A percentile compares a stretch with the other conserved stretches of the same genome.
phyloP scores from a whole-genome alignment of 1,140 invertebrate genomes.

The Myzus persicae region DNA sequence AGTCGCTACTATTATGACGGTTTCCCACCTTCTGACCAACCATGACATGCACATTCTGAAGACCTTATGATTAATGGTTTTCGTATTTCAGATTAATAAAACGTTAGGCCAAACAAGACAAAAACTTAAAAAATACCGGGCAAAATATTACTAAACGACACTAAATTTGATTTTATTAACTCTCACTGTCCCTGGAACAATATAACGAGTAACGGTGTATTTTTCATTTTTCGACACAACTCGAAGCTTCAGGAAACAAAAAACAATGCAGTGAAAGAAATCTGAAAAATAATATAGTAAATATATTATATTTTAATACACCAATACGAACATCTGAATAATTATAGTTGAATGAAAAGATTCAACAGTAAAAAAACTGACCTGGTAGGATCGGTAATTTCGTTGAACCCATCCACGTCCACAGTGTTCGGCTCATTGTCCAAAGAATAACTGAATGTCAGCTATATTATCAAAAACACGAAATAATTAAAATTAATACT shows the following conservation, averaged over 20 bases:
- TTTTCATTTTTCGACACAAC: conserved; percentile 71
- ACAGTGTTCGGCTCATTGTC: conserved; percentile 87
- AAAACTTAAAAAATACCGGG: background rate
- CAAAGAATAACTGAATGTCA: conserved; percentile 91
- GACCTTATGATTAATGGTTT: conserved; percentile 50
- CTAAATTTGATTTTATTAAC: conserved; percentile 32
- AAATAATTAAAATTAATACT: conserved; percentile 3
- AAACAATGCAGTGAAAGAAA: conserved; percentile 88
- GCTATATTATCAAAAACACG: conserved; percentile 68
- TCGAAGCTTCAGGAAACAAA: conserved; percentile 82
- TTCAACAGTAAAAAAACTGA: conserved; percentile 64
- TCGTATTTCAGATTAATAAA: conserved; percentile 34
- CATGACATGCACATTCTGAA: conserved; percentile 41
- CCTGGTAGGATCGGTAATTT: conserved; percentile 88
- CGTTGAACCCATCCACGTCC: conserved; percentile 85
- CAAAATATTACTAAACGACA: conserved; percentile 11
- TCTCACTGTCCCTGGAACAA: background rate
- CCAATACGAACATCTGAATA: background rate
- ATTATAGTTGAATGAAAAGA: background rate
- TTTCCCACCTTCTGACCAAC: conserved; percentile 29
- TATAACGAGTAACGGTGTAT: background rate
- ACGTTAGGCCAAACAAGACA: conserved; percentile 30
- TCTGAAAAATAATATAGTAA: conserved; percentile 67
- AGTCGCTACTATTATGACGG: background rate
- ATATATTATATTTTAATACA: background rate